Percentiles rank a stretch among this genome's conserved stretches.
Conservation (phyloP, 2,797 vertebrate genomes). For the Mycteria americana region DNA sequence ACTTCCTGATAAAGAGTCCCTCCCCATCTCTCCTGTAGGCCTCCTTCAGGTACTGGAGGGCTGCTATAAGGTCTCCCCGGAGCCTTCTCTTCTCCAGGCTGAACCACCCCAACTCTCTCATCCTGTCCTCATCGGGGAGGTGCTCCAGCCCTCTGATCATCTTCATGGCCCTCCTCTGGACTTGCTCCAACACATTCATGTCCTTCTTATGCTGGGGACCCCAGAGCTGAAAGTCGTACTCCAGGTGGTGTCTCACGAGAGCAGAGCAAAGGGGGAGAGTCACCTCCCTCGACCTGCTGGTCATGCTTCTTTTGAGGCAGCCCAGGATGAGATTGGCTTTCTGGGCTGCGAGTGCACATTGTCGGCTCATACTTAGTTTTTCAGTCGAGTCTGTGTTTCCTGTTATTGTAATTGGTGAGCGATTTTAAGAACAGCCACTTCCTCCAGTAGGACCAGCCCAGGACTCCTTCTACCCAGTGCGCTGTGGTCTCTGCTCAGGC, state of each 20-base stretch:
- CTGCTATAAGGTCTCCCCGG: neutral
- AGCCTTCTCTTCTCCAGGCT: neutral
- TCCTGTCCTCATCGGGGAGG: neutral
- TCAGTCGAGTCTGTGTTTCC: neutral
- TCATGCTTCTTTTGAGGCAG: rapidly evolving
- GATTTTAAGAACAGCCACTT: neutral
- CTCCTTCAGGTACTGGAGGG: neutral
- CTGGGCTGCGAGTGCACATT: neutral
- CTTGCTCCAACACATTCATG: neutral
- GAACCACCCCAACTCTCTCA: neutral
- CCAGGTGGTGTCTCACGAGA: rapidly evolving
- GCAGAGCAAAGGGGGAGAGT: neutral
- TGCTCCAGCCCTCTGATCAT: neutral
- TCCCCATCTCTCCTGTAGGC: neutral
- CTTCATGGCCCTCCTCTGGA: neutral
- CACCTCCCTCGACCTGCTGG: neutral
- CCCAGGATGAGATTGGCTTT: neutral
- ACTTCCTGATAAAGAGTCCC: neutral
- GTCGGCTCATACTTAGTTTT: rapidly evolving
- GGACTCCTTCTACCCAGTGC: neutral
- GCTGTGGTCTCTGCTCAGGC: neutral
- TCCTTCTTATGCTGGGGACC: neutral
- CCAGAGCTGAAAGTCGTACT: neutral
- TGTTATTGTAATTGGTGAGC: neutral
- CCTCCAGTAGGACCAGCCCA: neutral